Evolutionary conservation across 2,888 invertebrate genomes (phyloP), one percentile per base, ranked within the genome.

Genomic region (Drosophila austrosaltans): DNA sequence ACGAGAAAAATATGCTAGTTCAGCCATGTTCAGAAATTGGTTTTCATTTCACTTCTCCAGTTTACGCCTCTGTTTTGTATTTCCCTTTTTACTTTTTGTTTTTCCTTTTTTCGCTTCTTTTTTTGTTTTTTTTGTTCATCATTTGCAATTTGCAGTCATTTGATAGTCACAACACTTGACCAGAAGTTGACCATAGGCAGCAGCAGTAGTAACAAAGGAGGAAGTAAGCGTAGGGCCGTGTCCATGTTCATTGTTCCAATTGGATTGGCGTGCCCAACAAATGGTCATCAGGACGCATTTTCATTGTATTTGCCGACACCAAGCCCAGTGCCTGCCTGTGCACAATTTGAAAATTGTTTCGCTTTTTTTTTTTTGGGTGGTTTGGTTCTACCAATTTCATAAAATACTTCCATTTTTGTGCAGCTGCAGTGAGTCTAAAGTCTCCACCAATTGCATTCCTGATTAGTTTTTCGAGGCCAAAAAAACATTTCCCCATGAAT

Each of bases 71-170:
- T 25, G 22, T 48, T 22, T 48, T 48, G 22, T 22, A 25, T 10
- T 48, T 48, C 48, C 12, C 12, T 48, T 22, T 20, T 28, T 28
- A 3, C 28, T 44, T 3, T 20, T 22, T 25, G 4, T 48, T 5
- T 8, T 22, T 48, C 22, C 22, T 22, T 22, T 22, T 6, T 44
- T 44, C 20, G 20, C 3, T 6, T 16, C 7, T 16, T 44, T 44
- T 20, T 44, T 44, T 48, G 8, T 8, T 48, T 48, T 2, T 2
- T 44, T 20, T 25, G 22, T 25, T 5, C 4, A 48, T 48, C 48
- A 48, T 48, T 48, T 48, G 48, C 48, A 48, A 48, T 48, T 48
- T 48, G 48, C 48, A 48, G 25, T 48, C 48, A 48, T 48, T 48
- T 48, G 48, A 25, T 48, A 48, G 48, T 48, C 48, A 48, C 48